Conservation (phyloP, 2,113 vertebrate species). For the Zosterops pallidus region DNA sequence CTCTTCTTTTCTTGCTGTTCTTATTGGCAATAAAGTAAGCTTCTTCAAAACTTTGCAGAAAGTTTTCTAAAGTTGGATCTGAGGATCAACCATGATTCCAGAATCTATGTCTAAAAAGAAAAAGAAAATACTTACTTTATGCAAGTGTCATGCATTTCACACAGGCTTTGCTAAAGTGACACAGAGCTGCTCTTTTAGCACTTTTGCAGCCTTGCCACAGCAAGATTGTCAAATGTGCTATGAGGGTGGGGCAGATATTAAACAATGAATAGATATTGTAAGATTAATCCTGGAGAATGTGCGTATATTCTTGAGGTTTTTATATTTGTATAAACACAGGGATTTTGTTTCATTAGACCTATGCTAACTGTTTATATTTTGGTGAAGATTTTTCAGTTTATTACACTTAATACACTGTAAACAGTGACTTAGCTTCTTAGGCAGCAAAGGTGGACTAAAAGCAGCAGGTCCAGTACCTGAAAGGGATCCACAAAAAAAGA, state of each 20-base stretch:
- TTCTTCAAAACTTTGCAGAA: background rate
- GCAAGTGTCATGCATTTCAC: background rate
- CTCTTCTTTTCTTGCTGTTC: background rate
- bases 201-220: background rate
- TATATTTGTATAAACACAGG: background rate
- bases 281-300: background rate
- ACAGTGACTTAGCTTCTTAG: background rate
- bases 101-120: background rate
- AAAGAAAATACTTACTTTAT: background rate
- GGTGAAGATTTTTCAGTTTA: background rate
- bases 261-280: background rate
- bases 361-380: background rate
- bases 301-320: background rate
- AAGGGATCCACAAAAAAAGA: background rate
- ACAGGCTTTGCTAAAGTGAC: background rate
- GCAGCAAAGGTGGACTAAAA: background rate
- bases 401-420: fast-evolving
- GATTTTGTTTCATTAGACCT: background rate
- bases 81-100: background rate
- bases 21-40: background rate
- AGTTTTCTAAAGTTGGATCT: background rate
- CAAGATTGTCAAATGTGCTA: background rate
- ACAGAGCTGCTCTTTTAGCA: background rate
- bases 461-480: background rate
- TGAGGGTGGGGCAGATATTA: background rate